Conservation (phyloP, 2,113 vertebrate genomes). For the Sebastes schlegelii region DNA sequence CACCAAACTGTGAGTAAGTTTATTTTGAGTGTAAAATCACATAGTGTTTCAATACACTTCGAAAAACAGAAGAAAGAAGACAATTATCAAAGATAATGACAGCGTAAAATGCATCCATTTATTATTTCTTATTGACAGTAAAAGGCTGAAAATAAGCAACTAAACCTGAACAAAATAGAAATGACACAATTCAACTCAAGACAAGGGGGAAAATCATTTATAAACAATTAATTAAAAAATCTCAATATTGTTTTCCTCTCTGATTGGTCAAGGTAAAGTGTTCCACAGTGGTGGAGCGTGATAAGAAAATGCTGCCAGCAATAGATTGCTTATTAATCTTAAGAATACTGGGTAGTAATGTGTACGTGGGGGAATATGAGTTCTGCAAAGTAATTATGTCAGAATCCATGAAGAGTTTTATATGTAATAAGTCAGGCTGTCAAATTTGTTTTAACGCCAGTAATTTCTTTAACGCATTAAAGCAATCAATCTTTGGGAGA, state of each 20-base stretch:
- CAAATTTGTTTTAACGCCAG: too few relatives aligned
- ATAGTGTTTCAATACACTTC: not conserved
- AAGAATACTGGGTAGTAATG: not conserved
- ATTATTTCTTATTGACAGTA: not conserved
- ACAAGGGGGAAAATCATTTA: not conserved
- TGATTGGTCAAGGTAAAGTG: not conserved
- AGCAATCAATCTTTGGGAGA: too few relatives aligned
- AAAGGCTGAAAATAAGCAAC: not conserved
- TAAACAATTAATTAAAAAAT: not conserved
- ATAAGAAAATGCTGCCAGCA: not conserved
- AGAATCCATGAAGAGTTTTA: not conserved
- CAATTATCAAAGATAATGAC: not conserved
- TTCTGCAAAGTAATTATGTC: not conserved
- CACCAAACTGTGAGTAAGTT: not conserved
- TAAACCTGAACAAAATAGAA: not conserved
- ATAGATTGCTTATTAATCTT: not conserved
- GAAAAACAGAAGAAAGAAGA: not conserved
- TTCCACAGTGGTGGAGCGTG: conserved; percentile 9
- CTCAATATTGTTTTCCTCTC: not conserved
- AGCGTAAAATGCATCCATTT: not conserved
- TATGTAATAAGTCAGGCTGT: not conserved
- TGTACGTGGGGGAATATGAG: too few relatives aligned
- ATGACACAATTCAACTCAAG: not conserved
- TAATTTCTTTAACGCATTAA: too few relatives aligned
- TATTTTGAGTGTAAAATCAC: not conserved